Evolutionary conservation across 2,888 invertebrate species (phyloP).

Genomic region (Axea sp.): DNA sequence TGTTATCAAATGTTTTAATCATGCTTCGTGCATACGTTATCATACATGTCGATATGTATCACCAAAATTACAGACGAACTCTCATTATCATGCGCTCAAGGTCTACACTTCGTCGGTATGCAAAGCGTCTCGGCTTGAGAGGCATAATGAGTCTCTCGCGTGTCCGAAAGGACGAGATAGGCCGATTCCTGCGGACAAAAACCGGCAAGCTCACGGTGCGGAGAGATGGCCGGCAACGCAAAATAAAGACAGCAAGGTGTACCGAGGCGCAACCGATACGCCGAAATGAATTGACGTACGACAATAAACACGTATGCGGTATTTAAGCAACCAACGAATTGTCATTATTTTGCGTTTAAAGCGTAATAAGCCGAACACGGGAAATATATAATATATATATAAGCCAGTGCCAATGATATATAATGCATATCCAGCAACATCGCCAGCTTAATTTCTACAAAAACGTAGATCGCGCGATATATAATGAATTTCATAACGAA

Average conservation of each 20-base stretch:
- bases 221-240: conserved; percentile 43
- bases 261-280: conserved; percentile 46
- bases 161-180: conserved; percentile 61
- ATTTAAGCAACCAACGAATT: conserved; percentile 10
- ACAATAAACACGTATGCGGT: conserved; percentile 8
- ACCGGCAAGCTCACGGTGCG: conserved; percentile 43
- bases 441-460: no score
- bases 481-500: no score
- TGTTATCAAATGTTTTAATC: conserved; percentile 47
- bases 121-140: conserved; percentile 58
- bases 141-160: conserved; percentile 62
- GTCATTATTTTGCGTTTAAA: conserved; percentile 24
- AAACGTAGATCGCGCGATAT: no score
- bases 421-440: no score
- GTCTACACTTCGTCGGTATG: conserved; percentile 58
- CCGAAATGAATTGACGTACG: conserved; percentile 53
- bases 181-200: conserved; percentile 57
- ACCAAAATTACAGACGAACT: conserved; percentile 60
- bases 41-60: conserved; percentile 56
- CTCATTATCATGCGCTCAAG: conserved; percentile 62
- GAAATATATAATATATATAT: no score
- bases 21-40: conserved; percentile 43
- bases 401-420: no score
- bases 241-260: conserved; percentile 46
- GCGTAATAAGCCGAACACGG: no score